These are phyloP conservation scores for Lethenteron camtschaticum DNA, from an alignment of 2,113 vertebrate genomes.

Conservation along the genomic window DNA sequence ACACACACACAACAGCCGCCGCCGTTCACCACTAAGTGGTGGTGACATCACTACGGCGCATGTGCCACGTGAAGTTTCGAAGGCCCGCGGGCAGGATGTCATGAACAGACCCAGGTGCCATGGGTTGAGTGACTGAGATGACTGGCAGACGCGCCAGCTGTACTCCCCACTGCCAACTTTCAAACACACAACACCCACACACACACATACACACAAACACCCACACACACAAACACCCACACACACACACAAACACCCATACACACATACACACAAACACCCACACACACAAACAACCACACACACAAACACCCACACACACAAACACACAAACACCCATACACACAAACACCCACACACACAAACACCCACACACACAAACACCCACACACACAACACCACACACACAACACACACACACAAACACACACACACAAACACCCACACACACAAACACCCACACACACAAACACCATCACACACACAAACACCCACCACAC, in stretches of 20 bases:
- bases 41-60: no score
- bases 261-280: background rate
- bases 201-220: background rate
- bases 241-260: background rate
- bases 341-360: background rate
- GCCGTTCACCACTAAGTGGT: no score
- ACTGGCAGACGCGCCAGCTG: constrained; percentile 2
- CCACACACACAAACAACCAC: background rate
- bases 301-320: background rate
- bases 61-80: no score
- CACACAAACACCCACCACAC: background rate
- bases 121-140: constrained; percentile 43
- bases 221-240: background rate
- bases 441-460: no score
- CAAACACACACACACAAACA: background rate
- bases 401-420: background rate
- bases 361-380: background rate
- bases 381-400: background rate
- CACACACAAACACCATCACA: background rate
- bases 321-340: background rate
- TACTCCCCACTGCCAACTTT: no score
- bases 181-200: no score
- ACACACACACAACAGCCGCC: no score
- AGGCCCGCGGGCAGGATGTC: no score
- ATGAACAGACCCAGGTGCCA: constrained; percentile 42